Percentiles rank a stretch among this genome's conserved stretches.
These are phyloP conservation scores for Pocillopora damicornis DNA, from an alignment of 64 coral and sea anemone species.

Conservation along the genomic window DNA sequence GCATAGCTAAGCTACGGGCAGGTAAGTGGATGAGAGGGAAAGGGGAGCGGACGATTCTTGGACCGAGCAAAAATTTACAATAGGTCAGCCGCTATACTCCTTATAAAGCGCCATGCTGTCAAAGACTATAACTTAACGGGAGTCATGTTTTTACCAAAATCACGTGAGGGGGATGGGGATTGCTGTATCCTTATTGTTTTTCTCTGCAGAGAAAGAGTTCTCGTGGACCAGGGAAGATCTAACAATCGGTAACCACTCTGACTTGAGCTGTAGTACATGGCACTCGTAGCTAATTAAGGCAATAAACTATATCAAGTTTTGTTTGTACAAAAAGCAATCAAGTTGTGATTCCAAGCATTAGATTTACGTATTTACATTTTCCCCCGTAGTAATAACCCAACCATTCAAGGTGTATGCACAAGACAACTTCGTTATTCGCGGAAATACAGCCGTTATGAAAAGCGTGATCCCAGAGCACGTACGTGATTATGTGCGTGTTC, in stretches of 20 bases:
- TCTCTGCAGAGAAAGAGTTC: no score
- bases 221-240: no score
- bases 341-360: not conserved
- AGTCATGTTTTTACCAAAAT: no score
- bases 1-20: constrained; percentile 68
- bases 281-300: not conserved
- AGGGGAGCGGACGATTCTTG: not conserved
- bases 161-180: no score
- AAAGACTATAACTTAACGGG: no score
- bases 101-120: no score
- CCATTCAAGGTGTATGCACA: constrained; percentile 62
- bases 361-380: not conserved
- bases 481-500: constrained; percentile 50
- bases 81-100: no score
- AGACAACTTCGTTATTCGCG: constrained; percentile 52
- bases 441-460: constrained; percentile 81
- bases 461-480: constrained; percentile 51
- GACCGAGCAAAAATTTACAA: no score
- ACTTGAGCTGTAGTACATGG: no score
- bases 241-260: no score
- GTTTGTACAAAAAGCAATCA: no score
- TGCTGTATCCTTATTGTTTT: no score
- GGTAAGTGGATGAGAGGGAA: constrained; percentile 26
- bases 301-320: not conserved
- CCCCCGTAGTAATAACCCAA: constrained; percentile 57